phyloP scores from a whole-genome alignment of 2,113 vertebrate species.

The Microcebus murinus region DNA sequence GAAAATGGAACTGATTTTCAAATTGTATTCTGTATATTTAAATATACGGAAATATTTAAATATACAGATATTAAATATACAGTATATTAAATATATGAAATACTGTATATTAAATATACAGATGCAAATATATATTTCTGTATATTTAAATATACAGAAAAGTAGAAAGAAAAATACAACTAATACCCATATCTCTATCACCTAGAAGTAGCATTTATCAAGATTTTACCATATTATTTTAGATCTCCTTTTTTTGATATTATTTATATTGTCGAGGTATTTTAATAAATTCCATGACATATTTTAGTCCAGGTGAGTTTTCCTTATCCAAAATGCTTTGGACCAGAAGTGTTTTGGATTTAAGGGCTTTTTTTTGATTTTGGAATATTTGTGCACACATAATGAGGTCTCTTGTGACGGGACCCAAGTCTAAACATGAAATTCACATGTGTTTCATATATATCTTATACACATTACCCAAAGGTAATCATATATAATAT shows the following conservation, averaged over 20 bases:
- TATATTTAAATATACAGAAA: background rate
- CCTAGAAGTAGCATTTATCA: background rate
- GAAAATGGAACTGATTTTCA: background rate
- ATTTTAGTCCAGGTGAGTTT: background rate
- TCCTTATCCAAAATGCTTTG: background rate
- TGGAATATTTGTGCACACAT: background rate
- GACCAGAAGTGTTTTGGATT: background rate
- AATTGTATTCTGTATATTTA: background rate
- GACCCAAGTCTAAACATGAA: background rate
- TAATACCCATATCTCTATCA: background rate
- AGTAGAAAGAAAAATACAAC: background rate
- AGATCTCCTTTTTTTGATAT: background rate
- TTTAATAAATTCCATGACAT: background rate
- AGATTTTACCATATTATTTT: background rate
- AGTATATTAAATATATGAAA: background rate
- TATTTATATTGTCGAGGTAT: background rate
- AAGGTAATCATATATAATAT: background rate
- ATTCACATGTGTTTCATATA: background rate
- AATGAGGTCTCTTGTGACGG: background rate
- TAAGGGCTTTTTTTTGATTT: background rate
- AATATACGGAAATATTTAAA: background rate
- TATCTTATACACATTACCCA: background rate
- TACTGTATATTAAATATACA: background rate
- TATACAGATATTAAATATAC: background rate
- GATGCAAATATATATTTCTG: background rate